These are phyloP conservation scores for Colossoma macropomum DNA, from an alignment of 2,113 vertebrate species.

Conservation along the genomic window DNA sequence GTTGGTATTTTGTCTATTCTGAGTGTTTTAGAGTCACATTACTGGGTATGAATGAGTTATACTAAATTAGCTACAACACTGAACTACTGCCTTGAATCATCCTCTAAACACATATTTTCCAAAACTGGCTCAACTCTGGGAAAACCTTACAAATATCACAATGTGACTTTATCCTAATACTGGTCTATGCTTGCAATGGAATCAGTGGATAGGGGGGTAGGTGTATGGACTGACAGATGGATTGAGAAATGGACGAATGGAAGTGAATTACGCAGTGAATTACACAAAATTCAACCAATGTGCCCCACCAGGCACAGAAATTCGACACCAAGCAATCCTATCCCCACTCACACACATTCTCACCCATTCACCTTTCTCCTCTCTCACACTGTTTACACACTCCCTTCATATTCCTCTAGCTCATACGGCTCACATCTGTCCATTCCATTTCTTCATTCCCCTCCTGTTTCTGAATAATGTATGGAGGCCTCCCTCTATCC, in stretches of 20 bases:
- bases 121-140: too few relatives aligned
- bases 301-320: not conserved
- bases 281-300: not conserved
- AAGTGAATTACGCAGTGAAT: too few relatives aligned
- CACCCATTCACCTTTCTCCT: slow-evolving; percentile 16
- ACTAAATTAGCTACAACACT: too few relatives aligned
- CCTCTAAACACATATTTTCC: too few relatives aligned
- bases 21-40: too few relatives aligned
- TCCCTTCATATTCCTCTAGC: not conserved
- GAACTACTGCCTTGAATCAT: too few relatives aligned
- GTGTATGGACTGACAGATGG: not conserved
- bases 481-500: not conserved
- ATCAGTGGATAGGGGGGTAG: too few relatives aligned
- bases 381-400: not conserved
- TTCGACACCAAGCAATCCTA: not conserved
- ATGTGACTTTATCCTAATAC: too few relatives aligned
- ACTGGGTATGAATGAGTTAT: too few relatives aligned
- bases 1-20: too few relatives aligned
- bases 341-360: not conserved
- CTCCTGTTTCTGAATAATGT: slow-evolving; percentile 8
- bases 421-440: slow-evolving; percentile 4
- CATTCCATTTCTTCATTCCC: not conserved
- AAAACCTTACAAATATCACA: too few relatives aligned
- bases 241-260: not conserved
- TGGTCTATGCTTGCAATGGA: too few relatives aligned